A percentile compares a stretch with the other conserved stretches of the same genome.
phyloP scores from a whole-genome alignment of 2,113 vertebrate species.

The Dunckerocampus dactyliophorus region DNA sequence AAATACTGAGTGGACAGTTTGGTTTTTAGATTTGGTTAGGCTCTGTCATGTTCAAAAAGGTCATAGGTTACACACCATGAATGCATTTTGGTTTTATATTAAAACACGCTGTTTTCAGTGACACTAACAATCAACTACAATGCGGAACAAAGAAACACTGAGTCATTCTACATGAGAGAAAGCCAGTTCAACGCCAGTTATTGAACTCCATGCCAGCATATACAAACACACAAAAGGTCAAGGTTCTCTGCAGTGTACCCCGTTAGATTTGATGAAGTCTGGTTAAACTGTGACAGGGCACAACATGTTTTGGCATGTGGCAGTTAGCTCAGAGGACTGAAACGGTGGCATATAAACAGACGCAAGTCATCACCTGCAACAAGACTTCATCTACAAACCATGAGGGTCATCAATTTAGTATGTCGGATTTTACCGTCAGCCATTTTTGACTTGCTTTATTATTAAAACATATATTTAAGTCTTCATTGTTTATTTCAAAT shows the following conservation, averaged over 20 bases:
- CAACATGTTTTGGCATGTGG: neutral
- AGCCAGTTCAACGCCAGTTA: neutral
- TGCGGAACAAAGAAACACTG: neutral
- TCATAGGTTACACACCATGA: too few species aligned
- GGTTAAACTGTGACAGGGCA: conserved; percentile 57
- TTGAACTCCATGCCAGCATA: neutral
- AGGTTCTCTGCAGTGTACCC: conserved; percentile 31
- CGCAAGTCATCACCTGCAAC: neutral
- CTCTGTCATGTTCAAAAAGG: too few species aligned
- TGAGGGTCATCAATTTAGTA: conserved; percentile 67
- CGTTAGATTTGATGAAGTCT: conserved; percentile 12
- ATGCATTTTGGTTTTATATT: too few species aligned
- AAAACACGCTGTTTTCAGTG: neutral
- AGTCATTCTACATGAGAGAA: neutral
- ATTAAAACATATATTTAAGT: neutral
- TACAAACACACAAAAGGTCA: conserved; percentile 21
- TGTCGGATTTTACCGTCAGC: conserved; percentile 8
- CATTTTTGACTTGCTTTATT: neutral
- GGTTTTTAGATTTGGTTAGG: too few species aligned
- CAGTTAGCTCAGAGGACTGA: too few species aligned
- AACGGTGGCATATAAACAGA: conserved; percentile 20
- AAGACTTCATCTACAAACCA: conserved; percentile 28
- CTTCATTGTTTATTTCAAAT: conserved; percentile 4
- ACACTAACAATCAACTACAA: neutral
- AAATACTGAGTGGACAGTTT: too few species aligned